A percentile compares a stretch with the other conserved stretches of the same genome.
Conservation (phyloP, 2,797 vertebrate species). For the Agapornis canus region DNA sequence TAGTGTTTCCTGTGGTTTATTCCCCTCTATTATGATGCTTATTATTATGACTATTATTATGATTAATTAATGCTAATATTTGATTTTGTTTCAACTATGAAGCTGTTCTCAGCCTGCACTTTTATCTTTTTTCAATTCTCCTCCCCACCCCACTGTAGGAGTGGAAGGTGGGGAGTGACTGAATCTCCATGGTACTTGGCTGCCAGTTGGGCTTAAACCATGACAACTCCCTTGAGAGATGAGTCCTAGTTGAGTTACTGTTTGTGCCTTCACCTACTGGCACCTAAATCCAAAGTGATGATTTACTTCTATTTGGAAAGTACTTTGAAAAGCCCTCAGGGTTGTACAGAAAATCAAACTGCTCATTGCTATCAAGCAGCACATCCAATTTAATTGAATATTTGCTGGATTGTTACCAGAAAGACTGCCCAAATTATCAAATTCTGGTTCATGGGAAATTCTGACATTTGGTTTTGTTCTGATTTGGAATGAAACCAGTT, state of each 20-base stretch:
- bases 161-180: not conserved
- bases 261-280: not conserved
- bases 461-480: slow-evolving; percentile 49
- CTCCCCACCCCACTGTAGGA: not conserved
- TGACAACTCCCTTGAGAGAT: not conserved
- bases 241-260: not conserved
- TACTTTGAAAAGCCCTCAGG: not conserved
- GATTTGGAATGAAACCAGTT: slow-evolving; percentile 11
- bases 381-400: not conserved
- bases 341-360: not conserved
- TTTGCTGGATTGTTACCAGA: slow-evolving; percentile 18
- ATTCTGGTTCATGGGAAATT: slow-evolving; percentile 65
- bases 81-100: not conserved
- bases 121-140: not conserved
- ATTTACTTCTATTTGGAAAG: not conserved
- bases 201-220: not conserved
- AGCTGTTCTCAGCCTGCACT: not conserved
- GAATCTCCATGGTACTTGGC: not conserved
- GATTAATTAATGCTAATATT: not conserved
- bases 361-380: not conserved
- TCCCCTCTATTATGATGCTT: not conserved
- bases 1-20: not conserved
- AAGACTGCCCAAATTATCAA: slow-evolving; percentile 15
- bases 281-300: not conserved
- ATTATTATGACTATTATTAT: not conserved